phyloP scores from a whole-genome alignment of 2,113 vertebrate genomes.

The Mesitornis unicolor region DNA sequence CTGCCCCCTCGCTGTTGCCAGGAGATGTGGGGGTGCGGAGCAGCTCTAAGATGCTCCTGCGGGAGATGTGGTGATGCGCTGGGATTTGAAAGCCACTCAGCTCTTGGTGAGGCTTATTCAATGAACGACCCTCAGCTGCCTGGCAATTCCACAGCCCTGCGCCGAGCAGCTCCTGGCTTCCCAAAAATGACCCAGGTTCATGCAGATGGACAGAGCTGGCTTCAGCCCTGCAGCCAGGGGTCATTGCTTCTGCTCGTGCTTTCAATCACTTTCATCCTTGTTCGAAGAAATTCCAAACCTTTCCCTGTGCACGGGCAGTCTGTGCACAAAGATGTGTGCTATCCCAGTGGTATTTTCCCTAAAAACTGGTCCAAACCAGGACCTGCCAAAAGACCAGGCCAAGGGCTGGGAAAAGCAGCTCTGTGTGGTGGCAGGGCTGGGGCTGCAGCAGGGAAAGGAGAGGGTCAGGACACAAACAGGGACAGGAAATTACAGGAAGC shows the following conservation, averaged over 20 bases:
- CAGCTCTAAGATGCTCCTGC: neutral
- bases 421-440: neutral
- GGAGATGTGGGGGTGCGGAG: neutral
- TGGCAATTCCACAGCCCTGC: neutral
- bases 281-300: neutral
- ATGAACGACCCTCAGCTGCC: neutral
- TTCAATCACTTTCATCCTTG: neutral
- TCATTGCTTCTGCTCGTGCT: neutral
- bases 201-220: neutral
- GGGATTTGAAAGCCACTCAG: neutral
- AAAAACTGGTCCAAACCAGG: neutral
- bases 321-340: neutral
- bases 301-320: neutral
- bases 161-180: neutral
- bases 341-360: neutral
- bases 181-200: neutral
- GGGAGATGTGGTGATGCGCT: neutral
- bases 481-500: neutral
- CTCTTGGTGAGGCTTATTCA: too few relatives aligned
- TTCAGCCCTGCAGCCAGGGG: neutral
- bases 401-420: neutral
- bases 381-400: neutral
- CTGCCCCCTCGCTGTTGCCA: slow-evolving; percentile 31
- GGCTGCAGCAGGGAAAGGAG: neutral
- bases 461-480: neutral